These are phyloP conservation scores for Micromys minutus DNA, from an alignment of 2,113 vertebrate genomes.

Conservation along the genomic window DNA sequence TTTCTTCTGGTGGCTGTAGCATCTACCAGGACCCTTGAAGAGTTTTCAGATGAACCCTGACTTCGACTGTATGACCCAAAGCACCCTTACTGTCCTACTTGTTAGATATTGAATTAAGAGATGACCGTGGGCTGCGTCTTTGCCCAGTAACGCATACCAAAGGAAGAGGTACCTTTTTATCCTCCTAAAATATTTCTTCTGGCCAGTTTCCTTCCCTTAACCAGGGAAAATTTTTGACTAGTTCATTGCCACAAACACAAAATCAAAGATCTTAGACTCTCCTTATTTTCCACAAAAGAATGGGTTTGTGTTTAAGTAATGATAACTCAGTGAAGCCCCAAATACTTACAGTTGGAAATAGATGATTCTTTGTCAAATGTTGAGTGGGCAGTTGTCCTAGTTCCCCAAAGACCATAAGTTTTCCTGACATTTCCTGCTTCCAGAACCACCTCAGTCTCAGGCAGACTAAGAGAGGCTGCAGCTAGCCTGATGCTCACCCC, in stretches of 20 bases:
- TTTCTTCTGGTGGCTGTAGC: neutral
- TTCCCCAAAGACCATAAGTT: neutral
- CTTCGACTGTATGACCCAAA: neutral
- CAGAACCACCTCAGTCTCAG: neutral
- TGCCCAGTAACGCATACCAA: neutral
- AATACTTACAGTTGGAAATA: constrained; percentile 9
- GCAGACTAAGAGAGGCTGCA: neutral
- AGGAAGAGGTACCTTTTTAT: neutral
- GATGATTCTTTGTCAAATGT: neutral
- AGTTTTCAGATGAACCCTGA: neutral
- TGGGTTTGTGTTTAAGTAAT: neutral
- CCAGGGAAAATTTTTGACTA: neutral
- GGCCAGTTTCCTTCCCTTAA: neutral
- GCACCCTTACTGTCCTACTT: neutral
- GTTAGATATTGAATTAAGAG: neutral
- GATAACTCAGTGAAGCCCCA: neutral
- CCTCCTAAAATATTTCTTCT: neutral
- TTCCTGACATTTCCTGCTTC: neutral
- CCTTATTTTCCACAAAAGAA: neutral
- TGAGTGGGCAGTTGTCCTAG: neutral
- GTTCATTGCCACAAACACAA: neutral
- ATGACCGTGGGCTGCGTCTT: neutral
- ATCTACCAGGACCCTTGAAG: neutral
- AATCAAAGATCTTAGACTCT: neutral
- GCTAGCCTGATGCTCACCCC: neutral